Conservation (phyloP, 1,140 invertebrate species). For the Panagrolaimus sp. region DNA sequence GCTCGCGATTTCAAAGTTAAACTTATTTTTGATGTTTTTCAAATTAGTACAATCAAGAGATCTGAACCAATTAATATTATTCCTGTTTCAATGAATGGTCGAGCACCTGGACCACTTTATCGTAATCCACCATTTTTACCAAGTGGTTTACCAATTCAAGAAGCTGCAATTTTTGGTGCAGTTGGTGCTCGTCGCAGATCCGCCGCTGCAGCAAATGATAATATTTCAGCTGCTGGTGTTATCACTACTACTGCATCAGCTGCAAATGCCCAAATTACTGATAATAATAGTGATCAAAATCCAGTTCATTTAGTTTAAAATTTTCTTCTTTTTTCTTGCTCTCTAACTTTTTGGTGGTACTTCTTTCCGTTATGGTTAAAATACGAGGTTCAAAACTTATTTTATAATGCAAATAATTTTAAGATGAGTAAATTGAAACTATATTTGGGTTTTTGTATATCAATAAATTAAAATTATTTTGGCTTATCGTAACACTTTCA, state of each 20-base stretch:
- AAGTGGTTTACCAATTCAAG: too few species aligned
- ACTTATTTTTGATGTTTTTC: constrained; percentile 82
- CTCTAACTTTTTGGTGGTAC: too few species aligned
- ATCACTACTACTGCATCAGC: background rate
- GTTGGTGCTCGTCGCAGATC: background rate
- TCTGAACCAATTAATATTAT: background rate
- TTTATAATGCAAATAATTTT: too few species aligned
- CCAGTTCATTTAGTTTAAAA: constrained; percentile 7
- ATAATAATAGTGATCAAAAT: background rate
- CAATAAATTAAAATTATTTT: too few species aligned
- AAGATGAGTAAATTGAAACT: too few species aligned
- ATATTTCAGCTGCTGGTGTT: background rate
- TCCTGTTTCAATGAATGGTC: constrained; percentile 8
- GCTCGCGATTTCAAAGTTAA: constrained; percentile 91
- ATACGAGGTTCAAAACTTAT: too few species aligned
- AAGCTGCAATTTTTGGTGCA: background rate
- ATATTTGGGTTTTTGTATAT: too few species aligned
- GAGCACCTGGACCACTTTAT: too few species aligned
- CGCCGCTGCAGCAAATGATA: background rate
- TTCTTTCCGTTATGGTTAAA: too few species aligned
- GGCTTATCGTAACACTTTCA: too few species aligned
- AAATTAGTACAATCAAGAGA: constrained; percentile 58
- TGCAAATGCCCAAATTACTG: background rate
- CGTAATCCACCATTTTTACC: too few species aligned
- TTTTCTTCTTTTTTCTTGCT: background rate